These are phyloP conservation scores for Rhyacichthys aspro DNA, from an alignment of 2,797 vertebrate species.

Conservation along the genomic window DNA sequence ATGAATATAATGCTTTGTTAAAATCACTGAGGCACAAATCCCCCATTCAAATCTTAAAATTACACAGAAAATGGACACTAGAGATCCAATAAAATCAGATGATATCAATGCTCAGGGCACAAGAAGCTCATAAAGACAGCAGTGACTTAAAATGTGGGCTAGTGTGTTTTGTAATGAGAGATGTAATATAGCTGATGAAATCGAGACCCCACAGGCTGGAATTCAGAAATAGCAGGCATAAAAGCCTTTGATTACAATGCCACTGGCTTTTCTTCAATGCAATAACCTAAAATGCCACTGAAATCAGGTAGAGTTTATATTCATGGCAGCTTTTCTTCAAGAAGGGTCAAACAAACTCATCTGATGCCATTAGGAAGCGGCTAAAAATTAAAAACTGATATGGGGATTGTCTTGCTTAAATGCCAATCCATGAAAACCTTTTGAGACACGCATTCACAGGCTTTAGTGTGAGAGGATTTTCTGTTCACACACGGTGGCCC, in stretches of 20 bases:
- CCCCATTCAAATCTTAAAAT: conserved; percentile 41
- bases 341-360: conserved; percentile 31
- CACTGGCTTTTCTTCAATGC: conserved; percentile 64
- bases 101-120: conserved; percentile 69
- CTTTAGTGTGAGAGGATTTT: conserved; percentile 55
- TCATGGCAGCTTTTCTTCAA: conserved; percentile 15
- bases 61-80: conserved; percentile 62
- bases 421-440: conserved; percentile 30
- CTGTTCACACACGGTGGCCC: conserved; percentile 54
- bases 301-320: conserved; percentile 64
- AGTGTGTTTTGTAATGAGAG: conserved; percentile 71
- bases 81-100: conserved; percentile 67
- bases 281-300: conserved; percentile 61
- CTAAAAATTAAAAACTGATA: conserved; percentile 34
- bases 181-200: conserved; percentile 77
- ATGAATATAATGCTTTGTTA: conserved; percentile 18
- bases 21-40: conserved; percentile 35
- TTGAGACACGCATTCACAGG: conserved; percentile 40
- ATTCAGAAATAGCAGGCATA: conserved; percentile 59
- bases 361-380: conserved; percentile 7
- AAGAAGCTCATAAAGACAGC: conserved; percentile 76
- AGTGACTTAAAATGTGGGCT: conserved; percentile 70
- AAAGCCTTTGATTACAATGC: conserved; percentile 72
- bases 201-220: conserved; percentile 57
- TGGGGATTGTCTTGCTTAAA: conserved; percentile 45